A percentile compares a stretch with the other conserved stretches of the same genome.
These are phyloP conservation scores for Ophiothrix spiculata DNA, from an alignment of 35 echinoderm and acorn worm species.

Conservation along the genomic window DNA sequence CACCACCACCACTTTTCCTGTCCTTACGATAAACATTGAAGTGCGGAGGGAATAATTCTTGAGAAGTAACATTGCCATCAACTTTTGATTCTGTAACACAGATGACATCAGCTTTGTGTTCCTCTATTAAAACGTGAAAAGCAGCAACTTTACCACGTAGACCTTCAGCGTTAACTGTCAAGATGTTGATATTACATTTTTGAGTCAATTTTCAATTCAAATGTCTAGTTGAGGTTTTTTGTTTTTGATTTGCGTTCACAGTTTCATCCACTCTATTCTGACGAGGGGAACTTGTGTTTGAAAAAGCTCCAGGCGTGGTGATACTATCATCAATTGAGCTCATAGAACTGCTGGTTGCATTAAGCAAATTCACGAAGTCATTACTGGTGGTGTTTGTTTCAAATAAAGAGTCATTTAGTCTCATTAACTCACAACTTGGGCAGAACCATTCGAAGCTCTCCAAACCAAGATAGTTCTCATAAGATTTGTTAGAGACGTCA, in stretches of 20 bases:
- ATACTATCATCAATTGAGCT: background rate
- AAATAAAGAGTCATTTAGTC: background rate
- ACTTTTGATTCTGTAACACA: background rate
- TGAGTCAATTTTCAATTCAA: background rate
- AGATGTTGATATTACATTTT: background rate
- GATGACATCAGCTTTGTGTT: background rate
- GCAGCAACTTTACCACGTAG: background rate
- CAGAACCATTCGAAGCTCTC: background rate
- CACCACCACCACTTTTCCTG: background rate
- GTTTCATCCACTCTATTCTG: background rate
- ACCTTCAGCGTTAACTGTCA: background rate
- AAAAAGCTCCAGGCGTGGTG: no score
- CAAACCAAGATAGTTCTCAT: background rate
- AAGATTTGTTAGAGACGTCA: background rate
- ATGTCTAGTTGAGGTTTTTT: background rate
- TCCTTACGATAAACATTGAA: constrained; percentile 3
- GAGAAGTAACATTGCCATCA: background rate
- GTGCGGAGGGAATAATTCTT: constrained; percentile 3
- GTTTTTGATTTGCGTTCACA: background rate
- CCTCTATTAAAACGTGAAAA: background rate
- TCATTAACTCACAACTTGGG: background rate
- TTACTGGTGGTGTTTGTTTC: background rate
- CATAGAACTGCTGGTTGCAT: background rate
- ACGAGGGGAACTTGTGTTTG: background rate
- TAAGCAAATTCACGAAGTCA: background rate